Evolutionary conservation across 1,140 invertebrate species (phyloP).

Genomic region (Trichonephila inaurata): DNA sequence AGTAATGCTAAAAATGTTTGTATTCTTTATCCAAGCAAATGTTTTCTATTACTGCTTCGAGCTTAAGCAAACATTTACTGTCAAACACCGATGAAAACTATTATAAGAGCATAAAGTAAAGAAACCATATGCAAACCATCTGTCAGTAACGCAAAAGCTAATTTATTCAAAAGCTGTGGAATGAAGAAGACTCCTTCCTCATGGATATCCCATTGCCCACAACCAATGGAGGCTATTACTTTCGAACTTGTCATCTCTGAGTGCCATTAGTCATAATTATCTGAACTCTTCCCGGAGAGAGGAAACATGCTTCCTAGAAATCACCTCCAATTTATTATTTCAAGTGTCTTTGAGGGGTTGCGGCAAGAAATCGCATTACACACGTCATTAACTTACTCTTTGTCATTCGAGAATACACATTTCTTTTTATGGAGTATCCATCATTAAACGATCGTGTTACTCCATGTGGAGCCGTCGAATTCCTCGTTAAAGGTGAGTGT

Average conservation of each 20-base stretch:
- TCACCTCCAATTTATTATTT: constrained; percentile 56
- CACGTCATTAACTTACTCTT: constrained; percentile 49
- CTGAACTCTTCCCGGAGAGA: constrained; percentile 27
- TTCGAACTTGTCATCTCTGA: constrained; percentile 34
- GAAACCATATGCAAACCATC: background rate
- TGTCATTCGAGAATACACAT: constrained; percentile 53
- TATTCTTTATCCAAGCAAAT: too few relatives aligned
- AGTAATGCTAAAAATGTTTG: too few relatives aligned
- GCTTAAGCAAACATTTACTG: too few relatives aligned
- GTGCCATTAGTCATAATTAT: constrained; percentile 39
- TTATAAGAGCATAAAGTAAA: too few relatives aligned
- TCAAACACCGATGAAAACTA: too few relatives aligned
- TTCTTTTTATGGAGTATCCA: background rate
- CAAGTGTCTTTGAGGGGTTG: constrained; percentile 45
- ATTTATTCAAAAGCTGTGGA: background rate
- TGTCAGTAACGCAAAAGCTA: background rate
- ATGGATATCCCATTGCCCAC: background rate
- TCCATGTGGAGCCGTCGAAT: background rate
- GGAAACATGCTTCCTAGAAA: constrained; percentile 46
- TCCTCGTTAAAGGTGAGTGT: background rate
- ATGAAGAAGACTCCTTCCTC: background rate
- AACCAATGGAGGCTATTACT: constrained; percentile 24
- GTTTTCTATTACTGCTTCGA: too few relatives aligned
- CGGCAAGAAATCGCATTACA: constrained; percentile 55
- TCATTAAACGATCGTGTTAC: constrained; percentile 7